Conservation (phyloP, 2,888 invertebrate genomes). For the Erynnis tages region DNA sequence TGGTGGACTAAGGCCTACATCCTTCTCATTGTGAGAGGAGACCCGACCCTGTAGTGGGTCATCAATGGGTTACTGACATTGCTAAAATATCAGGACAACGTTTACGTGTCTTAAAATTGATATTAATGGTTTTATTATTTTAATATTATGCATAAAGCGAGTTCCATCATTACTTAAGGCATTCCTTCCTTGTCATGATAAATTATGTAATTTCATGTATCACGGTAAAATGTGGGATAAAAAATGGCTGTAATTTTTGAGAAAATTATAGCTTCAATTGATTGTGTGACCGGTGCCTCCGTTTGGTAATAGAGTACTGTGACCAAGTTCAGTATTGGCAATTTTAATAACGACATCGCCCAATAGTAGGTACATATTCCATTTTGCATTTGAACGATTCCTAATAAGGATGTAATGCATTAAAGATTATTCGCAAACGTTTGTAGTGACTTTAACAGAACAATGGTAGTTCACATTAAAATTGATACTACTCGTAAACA, state of each 20-base stretch:
- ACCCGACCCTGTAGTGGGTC: too few relatives aligned
- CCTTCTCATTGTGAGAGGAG: too few relatives aligned
- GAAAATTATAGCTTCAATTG: conserved; percentile 13
- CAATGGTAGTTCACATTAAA: too few relatives aligned
- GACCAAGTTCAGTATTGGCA: conserved; percentile 16
- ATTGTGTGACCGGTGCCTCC: conserved; percentile 3
- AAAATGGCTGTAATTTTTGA: conserved; percentile 9
- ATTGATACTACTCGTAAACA: too few relatives aligned
- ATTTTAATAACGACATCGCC: conserved; percentile 20
- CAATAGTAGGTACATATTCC: conserved; percentile 10
- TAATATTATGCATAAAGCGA: conserved; percentile 12
- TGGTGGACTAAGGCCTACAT: too few relatives aligned
- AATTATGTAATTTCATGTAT: conserved; percentile 10
- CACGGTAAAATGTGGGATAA: not conserved
- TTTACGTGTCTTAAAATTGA: conserved; percentile 16
- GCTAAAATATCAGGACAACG: too few relatives aligned
- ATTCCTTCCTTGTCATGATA: conserved; percentile 4
- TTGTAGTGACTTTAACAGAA: conserved; percentile 3
- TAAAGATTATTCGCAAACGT: conserved; percentile 12
- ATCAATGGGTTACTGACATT: too few relatives aligned
- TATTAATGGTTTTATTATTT: conserved; percentile 19
- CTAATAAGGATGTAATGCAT: conserved; percentile 20
- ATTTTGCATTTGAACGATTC: conserved; percentile 15
- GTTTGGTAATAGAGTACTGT: conserved; percentile 17
- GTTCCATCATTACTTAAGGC: conserved; percentile 1